Conservation (phyloP, 1,140 invertebrate species). For the Dryas iulia region DNA sequence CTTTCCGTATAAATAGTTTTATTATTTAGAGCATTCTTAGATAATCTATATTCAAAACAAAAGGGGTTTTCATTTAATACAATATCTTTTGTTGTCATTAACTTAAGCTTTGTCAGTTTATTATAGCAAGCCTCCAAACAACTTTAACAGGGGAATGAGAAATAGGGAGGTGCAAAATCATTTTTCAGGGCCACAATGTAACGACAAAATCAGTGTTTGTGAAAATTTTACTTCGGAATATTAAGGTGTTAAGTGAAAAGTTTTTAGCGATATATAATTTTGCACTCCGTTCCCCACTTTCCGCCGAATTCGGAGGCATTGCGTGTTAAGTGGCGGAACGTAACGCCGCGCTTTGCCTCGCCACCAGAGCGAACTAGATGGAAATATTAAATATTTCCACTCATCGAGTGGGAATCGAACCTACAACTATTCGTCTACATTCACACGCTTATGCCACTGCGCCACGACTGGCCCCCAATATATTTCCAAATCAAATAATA, state of each 20-base stretch:
- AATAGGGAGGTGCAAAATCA: slow-evolving; percentile 40
- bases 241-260: not conserved
- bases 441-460: too few species aligned
- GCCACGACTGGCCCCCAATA: too few species aligned
- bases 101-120: slow-evolving; percentile 1
- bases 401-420: too few species aligned
- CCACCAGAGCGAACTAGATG: too few species aligned
- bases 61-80: not conserved
- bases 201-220: slow-evolving; percentile 72
- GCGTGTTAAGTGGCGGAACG: too few species aligned
- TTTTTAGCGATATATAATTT: not conserved
- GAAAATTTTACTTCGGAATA: slow-evolving; percentile 49
- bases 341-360: too few species aligned
- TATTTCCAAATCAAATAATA: not conserved
- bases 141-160: not conserved
- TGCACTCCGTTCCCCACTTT: too few species aligned
- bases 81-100: not conserved
- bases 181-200: slow-evolving; percentile 62
- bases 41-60: not conserved
- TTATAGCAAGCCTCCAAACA: not conserved
- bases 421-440: too few species aligned
- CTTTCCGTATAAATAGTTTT: too few species aligned
- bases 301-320: too few species aligned
- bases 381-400: too few species aligned
- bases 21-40: too few species aligned